Base-by-base conservation (phyloP, 2,888 invertebrate species). In the Chaitophorus viminalis region DNA sequence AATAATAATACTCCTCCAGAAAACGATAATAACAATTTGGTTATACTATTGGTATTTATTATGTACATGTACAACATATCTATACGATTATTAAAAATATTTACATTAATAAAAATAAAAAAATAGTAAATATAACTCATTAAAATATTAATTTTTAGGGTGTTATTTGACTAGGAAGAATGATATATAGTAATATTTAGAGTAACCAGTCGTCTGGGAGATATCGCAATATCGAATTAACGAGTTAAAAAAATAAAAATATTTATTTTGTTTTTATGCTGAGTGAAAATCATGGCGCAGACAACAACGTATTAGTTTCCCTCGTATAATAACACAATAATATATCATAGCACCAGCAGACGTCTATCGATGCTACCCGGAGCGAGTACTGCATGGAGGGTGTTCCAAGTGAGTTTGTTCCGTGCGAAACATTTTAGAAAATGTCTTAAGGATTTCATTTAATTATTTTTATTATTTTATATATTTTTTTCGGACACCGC, bases 21-120 rank as follows among this genome's bases (percentile, higher is more conserved):
- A 75, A n/a, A 46, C n/a, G 65, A 86, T 86, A 46, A 11, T 46
- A 78, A 86, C 78, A 72, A 39, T 78, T 78, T 86, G 78, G 78
- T 86, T 87, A 87, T 81, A 75, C 74, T 60, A 87, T 87, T 87
- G 81, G 46, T 87, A 81, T 87, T 74, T 81, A 81, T 87, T 87
- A 87, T 87, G 70, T 87, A 87, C 87, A 87, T 87, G 70, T 87
- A 87, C 87, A 87, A 87, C 74, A 74, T 86, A 86, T 86, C 78
- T 79, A 86, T 79, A 77, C n/a, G 79, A 87, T 86, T 81, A 87
- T 81, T 87, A 60, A 87, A 87, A 87, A 65, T 86, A 86, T 86
- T 78, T 86, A 86, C 78, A 86, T 87, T 33, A 79, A 72, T 52
- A 78, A 79, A 74, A 87, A 87, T 60, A 87, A 81, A 87, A 87